Conservation (phyloP, 2,797 vertebrate genomes). For the Acanthurus leucopareius region DNA sequence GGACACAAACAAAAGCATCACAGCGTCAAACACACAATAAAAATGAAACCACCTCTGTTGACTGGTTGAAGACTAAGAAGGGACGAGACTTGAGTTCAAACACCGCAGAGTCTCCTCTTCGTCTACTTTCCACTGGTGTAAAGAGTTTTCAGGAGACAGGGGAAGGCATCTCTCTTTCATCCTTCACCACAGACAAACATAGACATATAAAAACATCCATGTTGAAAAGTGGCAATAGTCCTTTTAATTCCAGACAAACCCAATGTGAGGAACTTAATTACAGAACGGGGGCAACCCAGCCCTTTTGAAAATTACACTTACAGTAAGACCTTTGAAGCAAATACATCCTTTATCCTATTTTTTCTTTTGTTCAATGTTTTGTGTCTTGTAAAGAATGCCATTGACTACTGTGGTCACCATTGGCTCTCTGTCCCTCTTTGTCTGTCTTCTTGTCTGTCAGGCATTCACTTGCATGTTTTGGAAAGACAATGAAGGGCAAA, state of each 20-base stretch:
- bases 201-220: constrained; percentile 86
- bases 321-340: constrained; percentile 85
- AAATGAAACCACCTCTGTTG: constrained; percentile 72
- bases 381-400: constrained; percentile 80
- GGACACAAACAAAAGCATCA: constrained; percentile 67
- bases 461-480: constrained; percentile 57
- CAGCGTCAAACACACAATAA: constrained; percentile 68
- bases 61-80: constrained; percentile 59
- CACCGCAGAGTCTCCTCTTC: constrained; percentile 62
- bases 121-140: constrained; percentile 75
- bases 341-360: constrained; percentile 82
- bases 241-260: constrained; percentile 86
- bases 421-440: constrained; percentile 65
- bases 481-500: constrained; percentile 38
- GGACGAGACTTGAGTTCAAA: constrained; percentile 76
- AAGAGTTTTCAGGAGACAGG: constrained; percentile 80
- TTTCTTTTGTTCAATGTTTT: constrained; percentile 81
- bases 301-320: constrained; percentile 85
- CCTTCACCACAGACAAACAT: constrained; percentile 85
- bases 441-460: constrained; percentile 64
- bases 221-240: constrained; percentile 83
- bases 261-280: constrained; percentile 85
- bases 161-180: constrained; percentile 82
- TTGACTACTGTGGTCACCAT: constrained; percentile 81
- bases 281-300: constrained; percentile 83